Percentiles rank a stretch among this genome's conserved stretches.
Conservation (phyloP, 2,888 invertebrate species). For the Metacarcinus magister region DNA sequence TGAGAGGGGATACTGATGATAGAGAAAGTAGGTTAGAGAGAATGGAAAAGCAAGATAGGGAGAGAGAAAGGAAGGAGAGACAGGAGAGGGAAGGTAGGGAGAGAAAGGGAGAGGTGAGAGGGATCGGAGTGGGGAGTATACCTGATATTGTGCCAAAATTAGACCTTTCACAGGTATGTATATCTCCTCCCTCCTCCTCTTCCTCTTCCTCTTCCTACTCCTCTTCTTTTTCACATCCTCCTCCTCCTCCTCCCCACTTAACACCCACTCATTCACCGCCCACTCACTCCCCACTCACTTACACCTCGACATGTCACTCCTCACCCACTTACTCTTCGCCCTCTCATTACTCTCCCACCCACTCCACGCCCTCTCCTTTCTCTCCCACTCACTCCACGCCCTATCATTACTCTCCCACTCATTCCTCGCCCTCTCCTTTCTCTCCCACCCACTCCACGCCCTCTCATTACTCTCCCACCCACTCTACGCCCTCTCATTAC, state of each 20-base stretch:
- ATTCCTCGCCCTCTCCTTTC: not conserved
- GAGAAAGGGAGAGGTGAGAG: conserved; percentile 19
- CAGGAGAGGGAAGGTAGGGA: not conserved
- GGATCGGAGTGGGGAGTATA: not conserved
- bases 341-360: not conserved
- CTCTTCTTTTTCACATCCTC: not conserved
- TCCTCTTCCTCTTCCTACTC: not conserved
- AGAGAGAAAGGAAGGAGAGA: not conserved
- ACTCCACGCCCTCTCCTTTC: not conserved
- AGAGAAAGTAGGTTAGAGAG: not conserved
- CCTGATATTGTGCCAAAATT: conserved; percentile 68
- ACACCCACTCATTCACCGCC: not conserved
- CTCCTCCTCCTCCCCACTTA: not conserved
- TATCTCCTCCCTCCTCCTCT: conserved; percentile 42
- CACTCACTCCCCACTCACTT: not conserved
- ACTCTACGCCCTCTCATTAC: not conserved
- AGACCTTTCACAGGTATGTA: conserved; percentile 55
- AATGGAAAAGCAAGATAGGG: not conserved
- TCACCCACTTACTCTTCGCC: not conserved
- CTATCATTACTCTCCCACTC: not conserved
- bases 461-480: not conserved
- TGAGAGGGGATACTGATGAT: not conserved
- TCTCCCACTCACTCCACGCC: too few relatives aligned
- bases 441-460: not conserved
- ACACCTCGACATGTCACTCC: not conserved